Evolutionary conservation across 2,113 vertebrate genomes (phyloP).

Genomic region (Brachirus orientalis): DNA sequence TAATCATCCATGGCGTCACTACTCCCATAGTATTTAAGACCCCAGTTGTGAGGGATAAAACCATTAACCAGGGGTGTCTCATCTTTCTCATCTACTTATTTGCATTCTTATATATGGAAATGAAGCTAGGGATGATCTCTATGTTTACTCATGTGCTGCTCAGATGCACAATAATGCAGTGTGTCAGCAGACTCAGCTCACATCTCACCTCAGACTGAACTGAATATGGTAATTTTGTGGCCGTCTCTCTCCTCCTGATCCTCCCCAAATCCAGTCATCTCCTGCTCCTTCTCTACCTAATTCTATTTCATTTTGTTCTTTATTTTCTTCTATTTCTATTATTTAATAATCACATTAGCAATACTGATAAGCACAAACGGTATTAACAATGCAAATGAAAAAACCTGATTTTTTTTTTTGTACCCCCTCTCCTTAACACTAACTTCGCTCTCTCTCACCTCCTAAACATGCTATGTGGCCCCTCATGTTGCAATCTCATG

Average conservation of each 20-base stretch:
- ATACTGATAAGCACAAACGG: conserved; percentile 43
- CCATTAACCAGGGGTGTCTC: conserved; percentile 18
- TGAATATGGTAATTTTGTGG: conserved; percentile 29
- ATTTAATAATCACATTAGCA: conserved; percentile 44
- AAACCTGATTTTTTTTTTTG: conserved; percentile 11
- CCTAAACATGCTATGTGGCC: conserved; percentile 19
- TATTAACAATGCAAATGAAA: conserved; percentile 36
- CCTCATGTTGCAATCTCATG: conserved; percentile 64
- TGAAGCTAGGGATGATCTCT: conserved; percentile 29
- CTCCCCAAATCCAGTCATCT: conserved; percentile 6
- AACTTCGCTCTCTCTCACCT: background rate
- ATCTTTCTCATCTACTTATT: background rate
- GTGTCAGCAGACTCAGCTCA: conserved; percentile 51
- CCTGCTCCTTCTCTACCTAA: conserved; percentile 17
- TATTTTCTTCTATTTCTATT: conserved; percentile 49
- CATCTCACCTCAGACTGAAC: conserved; percentile 23
- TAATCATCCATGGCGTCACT: conserved; percentile 21
- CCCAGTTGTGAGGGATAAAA: conserved; percentile 37
- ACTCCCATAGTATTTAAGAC: conserved; percentile 34
- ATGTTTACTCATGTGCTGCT: conserved; percentile 31
- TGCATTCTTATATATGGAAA: too few species aligned
- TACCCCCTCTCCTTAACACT: conserved; percentile 2
- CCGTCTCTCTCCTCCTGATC: conserved; percentile 5
- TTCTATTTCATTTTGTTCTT: conserved; percentile 42
- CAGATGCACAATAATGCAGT: conserved; percentile 49